phyloP scores from a whole-genome alignment of 2,113 vertebrate species.

The Boleophthalmus pectinirostris region DNA sequence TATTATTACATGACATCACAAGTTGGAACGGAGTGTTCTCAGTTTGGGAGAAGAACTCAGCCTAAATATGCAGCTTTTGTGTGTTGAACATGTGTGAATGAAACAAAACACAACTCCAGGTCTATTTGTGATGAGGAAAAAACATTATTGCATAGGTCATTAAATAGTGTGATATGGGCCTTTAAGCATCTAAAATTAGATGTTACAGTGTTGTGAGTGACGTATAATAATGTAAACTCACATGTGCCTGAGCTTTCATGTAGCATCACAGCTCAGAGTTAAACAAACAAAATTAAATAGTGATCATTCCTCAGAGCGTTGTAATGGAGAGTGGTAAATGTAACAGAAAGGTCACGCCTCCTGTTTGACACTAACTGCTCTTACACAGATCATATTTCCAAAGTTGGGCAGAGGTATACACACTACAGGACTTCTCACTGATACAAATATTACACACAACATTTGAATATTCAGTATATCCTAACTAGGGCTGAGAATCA shows the following conservation, averaged over 20 bases:
- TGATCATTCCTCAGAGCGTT: not conserved
- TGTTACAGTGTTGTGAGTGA: not conserved
- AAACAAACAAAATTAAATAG: slow-evolving; percentile 5
- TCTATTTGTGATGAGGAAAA: too few relatives aligned
- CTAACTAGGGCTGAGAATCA: too few relatives aligned
- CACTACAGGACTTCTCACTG: not conserved
- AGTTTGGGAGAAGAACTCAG: too few relatives aligned
- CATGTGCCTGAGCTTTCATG: not conserved
- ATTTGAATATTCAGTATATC: too few relatives aligned
- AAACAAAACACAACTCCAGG: too few relatives aligned
- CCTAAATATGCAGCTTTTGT: too few relatives aligned
- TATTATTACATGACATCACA: too few relatives aligned
- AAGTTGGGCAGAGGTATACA: not conserved
- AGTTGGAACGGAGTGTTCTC: too few relatives aligned
- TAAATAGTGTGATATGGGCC: too few relatives aligned
- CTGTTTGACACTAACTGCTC: slow-evolving; percentile 6
- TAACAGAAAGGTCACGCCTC: not conserved
- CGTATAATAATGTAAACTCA: not conserved
- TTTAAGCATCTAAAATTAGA: slow-evolving; percentile 2
- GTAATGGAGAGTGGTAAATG: slow-evolving; percentile 1
- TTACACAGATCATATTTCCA: slow-evolving; percentile 5
- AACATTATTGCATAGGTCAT: too few relatives aligned
- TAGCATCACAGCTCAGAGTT: not conserved
- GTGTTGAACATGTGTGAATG: too few relatives aligned
- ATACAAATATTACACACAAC: not conserved